Percentiles rank a stretch among this genome's conserved stretches.
phyloP scores from a whole-genome alignment of 2,113 vertebrate genomes.

The Cyanoliseus patagonus region DNA sequence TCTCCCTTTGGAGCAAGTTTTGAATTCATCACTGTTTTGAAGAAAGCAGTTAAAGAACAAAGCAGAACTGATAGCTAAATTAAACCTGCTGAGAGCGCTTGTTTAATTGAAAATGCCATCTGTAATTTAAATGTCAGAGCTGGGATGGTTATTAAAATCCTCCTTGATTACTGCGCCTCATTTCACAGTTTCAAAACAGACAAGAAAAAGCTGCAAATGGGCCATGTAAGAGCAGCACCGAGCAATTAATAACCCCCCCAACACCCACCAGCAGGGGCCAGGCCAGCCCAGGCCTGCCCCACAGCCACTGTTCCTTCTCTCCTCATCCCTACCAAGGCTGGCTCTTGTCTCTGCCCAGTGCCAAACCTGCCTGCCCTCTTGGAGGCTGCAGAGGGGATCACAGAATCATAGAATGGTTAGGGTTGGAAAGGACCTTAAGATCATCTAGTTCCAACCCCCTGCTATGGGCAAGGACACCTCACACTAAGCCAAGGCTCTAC shows the following conservation, averaged over 20 bases:
- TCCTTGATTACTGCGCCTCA: slow-evolving; percentile 67
- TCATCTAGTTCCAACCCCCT: neutral
- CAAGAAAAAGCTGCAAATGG: slow-evolving; percentile 62
- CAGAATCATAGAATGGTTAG: neutral
- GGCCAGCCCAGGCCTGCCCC: neutral
- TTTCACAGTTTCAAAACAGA: slow-evolving; percentile 78
- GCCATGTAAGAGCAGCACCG: neutral
- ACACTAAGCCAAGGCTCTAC: neutral
- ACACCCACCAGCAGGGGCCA: neutral
- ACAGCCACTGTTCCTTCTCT: neutral
- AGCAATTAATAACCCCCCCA: slow-evolving; percentile 11
- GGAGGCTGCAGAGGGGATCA: neutral
- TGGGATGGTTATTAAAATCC: slow-evolving; percentile 60
- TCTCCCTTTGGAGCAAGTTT: slow-evolving; percentile 31
- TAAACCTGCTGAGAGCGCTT: slow-evolving; percentile 71
- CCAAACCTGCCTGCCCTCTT: neutral
- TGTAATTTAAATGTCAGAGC: slow-evolving; percentile 81
- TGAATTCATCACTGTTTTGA: slow-evolving; percentile 48
- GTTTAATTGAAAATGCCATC: slow-evolving; percentile 82
- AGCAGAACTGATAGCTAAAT: slow-evolving; percentile 80
- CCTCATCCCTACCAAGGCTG: neutral
- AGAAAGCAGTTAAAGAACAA: slow-evolving; percentile 74
- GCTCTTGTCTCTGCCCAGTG: neutral
- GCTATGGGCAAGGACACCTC: neutral
- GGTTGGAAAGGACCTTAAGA: neutral